Conservation (phyloP, 37 sponge, comb jelly and placozoan genomes). For the Axinella damicornis region DNA sequence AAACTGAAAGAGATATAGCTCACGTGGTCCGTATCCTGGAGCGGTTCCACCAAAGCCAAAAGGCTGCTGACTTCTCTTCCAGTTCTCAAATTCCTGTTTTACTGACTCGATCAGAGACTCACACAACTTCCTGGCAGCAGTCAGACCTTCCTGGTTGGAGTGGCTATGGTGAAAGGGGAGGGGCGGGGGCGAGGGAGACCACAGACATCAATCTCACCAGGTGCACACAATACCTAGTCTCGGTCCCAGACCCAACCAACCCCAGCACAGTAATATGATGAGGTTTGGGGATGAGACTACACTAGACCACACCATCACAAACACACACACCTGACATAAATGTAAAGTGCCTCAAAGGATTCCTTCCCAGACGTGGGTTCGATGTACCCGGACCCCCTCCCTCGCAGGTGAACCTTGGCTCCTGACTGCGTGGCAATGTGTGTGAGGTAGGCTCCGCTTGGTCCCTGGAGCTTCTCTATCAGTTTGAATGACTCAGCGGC, state of each 20-base stretch:
- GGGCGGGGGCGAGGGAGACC: too few relatives aligned
- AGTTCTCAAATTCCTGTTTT: conserved; percentile 50
- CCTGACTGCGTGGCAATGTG: conserved; percentile 76
- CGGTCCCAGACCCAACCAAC: too few relatives aligned
- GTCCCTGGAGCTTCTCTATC: conserved; percentile 65
- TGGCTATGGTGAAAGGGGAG: conserved; percentile 44
- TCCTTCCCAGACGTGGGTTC: conserved; percentile 91
- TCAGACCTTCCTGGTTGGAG: conserved; percentile 66
- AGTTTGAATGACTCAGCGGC: conserved; percentile 63
- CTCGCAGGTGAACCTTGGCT: conserved; percentile 78
- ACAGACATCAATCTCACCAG: too few relatives aligned
- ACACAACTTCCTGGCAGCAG: conserved; percentile 75
- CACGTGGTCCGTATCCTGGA: conserved; percentile 14
- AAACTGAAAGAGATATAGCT: too few relatives aligned
- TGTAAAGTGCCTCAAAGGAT: conserved; percentile 85
- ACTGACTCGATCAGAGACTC: conserved; percentile 74
- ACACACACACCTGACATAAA: conserved; percentile 74
- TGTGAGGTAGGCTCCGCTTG: conserved; percentile 59
- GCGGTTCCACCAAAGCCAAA: conserved; percentile 43
- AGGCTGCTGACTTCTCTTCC: conserved; percentile 32
- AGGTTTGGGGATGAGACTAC: too few relatives aligned
- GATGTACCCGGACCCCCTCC: conserved; percentile 87
- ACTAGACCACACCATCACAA: too few relatives aligned
- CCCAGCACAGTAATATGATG: too few relatives aligned
- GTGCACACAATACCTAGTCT: too few relatives aligned